Base-by-base conservation (phyloP, 2,113 vertebrate genomes). In the Leuciscus idus region DNA sequence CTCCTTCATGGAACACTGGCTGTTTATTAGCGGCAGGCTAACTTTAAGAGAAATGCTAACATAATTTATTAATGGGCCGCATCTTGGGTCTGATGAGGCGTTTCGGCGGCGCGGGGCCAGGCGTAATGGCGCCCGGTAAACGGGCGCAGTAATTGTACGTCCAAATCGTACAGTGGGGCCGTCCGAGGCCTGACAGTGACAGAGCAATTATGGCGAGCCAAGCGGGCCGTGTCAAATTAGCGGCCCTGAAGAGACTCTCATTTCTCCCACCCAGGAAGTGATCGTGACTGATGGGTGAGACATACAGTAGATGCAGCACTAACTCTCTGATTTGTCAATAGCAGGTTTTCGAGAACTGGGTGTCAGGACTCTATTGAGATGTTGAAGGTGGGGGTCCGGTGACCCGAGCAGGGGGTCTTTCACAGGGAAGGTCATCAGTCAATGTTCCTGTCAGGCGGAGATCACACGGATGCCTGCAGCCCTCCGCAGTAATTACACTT, bases 1-100 rank as follows among this genome's bases (percentile, higher is more conserved):
- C 97, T 97, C 98, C 98, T 99, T 99, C 97, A 99, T 99, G 98
- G 97, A 98, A 98, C 97, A 97, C 97, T 99, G 97, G 96, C 97
- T 99, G 97, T 99, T 99, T 99, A 99, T 99, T 99, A 98, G 98
- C 96, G 95, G 96, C 96, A 87, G 96, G 96, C 97, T 96, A 97
- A 98, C 96, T 98, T 97, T 97, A 97, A 99, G 97, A 97, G 97
- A 98, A 99, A 99, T 99, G 97, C 97, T 99, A 99, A 99, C 97
- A 98, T 96, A 97, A 96, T 98, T 97, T 97, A 98, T 99, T 99
- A 99, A 99, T 99, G 97, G 97, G 95, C 97, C 96, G 97, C 96
- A 97, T 97, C 98, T 96, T 59, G 95, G 96, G 95, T 96, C 98
- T 99, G 98, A 99, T 99, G 98, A 99, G 98, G 95, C 97, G 95